A percentile compares a stretch with the other conserved stretches of the same genome.
Conservation (phyloP, 2,797 vertebrate genomes). For the Gymnothorax javanicus region DNA sequence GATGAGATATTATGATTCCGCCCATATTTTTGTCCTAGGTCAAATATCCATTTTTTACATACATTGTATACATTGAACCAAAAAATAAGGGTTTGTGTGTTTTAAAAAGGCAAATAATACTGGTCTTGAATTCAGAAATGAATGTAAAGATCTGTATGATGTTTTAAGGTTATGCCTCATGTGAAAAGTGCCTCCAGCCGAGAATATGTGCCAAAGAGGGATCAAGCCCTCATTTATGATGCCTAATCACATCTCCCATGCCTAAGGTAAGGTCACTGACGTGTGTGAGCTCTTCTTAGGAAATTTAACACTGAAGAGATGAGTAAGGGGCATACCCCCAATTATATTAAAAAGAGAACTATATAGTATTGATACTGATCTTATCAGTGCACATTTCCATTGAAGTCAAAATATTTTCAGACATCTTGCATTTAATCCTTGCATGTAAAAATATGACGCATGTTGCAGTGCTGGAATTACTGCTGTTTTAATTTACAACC, state of each 20-base stretch:
- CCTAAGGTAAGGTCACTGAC: neutral
- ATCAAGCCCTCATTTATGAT: neutral
- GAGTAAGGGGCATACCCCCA: conserved; percentile 14
- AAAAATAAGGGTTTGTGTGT: too few species aligned
- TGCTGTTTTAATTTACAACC: conserved; percentile 39
- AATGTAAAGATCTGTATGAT: neutral
- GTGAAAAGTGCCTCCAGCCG: neutral
- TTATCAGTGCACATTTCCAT: conserved; percentile 55
- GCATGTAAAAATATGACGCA: conserved; percentile 58
- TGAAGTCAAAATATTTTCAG: conserved; percentile 67
- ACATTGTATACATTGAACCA: too few species aligned
- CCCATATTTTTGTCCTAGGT: too few species aligned
- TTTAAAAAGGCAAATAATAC: too few species aligned
- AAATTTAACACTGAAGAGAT: conserved; percentile 22
- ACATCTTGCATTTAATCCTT: conserved; percentile 59
- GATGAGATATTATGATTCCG: too few species aligned
- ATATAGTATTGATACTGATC: neutral
- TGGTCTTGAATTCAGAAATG: too few species aligned
- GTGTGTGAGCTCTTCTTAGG: neutral
- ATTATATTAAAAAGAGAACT: neutral
- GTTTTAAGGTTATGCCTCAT: too few species aligned
- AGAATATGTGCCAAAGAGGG: neutral
- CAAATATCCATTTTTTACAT: too few species aligned
- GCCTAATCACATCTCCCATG: neutral
- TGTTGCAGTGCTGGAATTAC: conserved; percentile 59